Evolutionary conservation across 2,113 vertebrate genomes (phyloP), one percentile per base, ranked within the genome.

Genomic region (Rhinopomastus cyanomelas): DNA sequence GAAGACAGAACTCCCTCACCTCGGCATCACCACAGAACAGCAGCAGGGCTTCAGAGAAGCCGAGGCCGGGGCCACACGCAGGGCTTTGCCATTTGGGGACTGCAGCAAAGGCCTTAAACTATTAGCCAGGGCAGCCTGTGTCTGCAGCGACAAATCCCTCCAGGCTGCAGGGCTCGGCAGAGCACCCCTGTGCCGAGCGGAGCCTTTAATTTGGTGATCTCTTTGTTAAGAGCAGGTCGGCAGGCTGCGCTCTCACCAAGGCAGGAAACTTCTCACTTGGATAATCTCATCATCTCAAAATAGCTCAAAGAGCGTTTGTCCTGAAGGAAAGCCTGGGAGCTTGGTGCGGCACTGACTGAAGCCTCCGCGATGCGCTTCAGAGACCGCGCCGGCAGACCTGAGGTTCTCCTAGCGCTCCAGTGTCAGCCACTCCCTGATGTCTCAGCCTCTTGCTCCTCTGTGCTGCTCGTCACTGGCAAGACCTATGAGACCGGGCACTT

Each of bases 131-230:
- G 87, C 82, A 91, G 57, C 23, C 27, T 68, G 6, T 65, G 92
- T 87, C 75, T 75, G 42, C 76, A 83, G 85, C 34, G 85, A 79
- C 39, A 88, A 93, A 96, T 92, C 91, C 90, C 80, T 88, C 26
- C 11, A 75, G 53, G 62, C 36, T 78, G 57, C 85, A 87, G 65
- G 18, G 51, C 53, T 81, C 61, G 72, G 64, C 61, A 90, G n/a
- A 36, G 30, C 78, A n/a, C 89, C 80, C 81, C 46, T 88, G 52
- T 86, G 37, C 36, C 61, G 69, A 91, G 32, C 26, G 32, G 19
- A 75, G 80, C 52, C 23, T 89, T 95, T 93, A 91, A 87, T 92
- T 93, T 91, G 87, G 79, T 93, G 93, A 89, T 89, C 79, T 87
- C 19, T 87, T 93, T 92, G 79, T 89, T 91, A 93, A 94, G 79